Evolutionary conservation across 1,140 invertebrate genomes (phyloP), one percentile per base, ranked within the genome.

Genomic region (Pygmarrhopalites habei): DNA sequence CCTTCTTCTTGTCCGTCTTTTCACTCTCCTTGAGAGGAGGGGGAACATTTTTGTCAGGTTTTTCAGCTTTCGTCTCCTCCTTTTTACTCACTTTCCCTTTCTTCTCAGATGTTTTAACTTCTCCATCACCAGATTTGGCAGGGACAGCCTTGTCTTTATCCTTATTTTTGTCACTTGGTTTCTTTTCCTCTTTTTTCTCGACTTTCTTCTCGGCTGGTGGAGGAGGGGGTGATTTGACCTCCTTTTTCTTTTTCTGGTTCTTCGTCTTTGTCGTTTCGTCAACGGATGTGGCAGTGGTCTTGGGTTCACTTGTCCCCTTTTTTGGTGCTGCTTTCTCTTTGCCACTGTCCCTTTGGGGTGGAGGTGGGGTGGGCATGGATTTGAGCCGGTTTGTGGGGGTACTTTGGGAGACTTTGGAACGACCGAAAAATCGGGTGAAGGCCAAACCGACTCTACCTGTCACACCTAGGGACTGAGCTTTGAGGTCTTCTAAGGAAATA

Each of bases 401-500:
- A 26, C 43, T 29, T 55, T 63, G 55, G 4, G 59, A 39, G 0
- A 63, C 64, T 62, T 59, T 66, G n/a, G 51, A 46, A 21, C 64
- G 61, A 26, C 61, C 53, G 35, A 60, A 69, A 10, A 66, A 58
- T 46, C 59, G 15, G n/a, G 57, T 46, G 0, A 69, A 23, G 0
- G 68, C 58, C n/a, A 64, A 28, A 10, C 47, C 32, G 1, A 69
- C 10, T 46, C 68, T 39, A 7, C 64, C 64, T 12, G 49, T 35
- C 1, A 64, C 4, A 21, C 68, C 68, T 23, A 64, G 15, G 1
- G 68, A 66, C 29, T 69, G 64, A 1, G 52, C 60, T n/a, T 62
- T 44, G 12, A 69, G 39, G 23, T 69, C 64, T 41, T 69, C 67
- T 26, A 69, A 35, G 0, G 67, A 69, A 53, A 69, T 69, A 23